Evolutionary conservation across 1,140 invertebrate genomes (phyloP).

Genomic region (Drosophila albomicans): DNA sequence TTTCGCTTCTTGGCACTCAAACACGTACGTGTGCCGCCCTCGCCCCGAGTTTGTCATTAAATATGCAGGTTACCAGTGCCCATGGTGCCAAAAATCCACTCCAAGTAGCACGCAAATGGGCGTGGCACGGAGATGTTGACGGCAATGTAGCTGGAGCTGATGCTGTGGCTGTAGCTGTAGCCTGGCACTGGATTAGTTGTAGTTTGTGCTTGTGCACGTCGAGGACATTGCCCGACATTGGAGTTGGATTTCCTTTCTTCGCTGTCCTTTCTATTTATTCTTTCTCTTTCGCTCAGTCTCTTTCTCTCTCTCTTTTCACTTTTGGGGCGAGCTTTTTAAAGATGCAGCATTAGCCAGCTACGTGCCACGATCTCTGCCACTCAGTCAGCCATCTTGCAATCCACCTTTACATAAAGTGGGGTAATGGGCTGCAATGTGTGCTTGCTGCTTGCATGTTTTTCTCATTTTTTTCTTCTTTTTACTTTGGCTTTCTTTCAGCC

Average conservation of each 20-base stretch:
- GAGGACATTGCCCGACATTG: conserved; percentile 26
- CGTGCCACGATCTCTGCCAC: conserved; percentile 56
- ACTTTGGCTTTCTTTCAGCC: conserved; percentile 23
- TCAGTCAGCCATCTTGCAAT: neutral
- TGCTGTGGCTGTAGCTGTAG: neutral
- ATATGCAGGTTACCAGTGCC: conserved; percentile 84
- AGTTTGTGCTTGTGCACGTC: conserved; percentile 55
- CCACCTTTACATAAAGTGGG: conserved; percentile 37
- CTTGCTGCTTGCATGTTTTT: conserved; percentile 49
- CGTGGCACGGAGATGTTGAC: conserved; percentile 9
- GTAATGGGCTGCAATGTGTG: conserved; percentile 75
- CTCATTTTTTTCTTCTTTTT: conserved; percentile 40
- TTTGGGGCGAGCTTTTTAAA: conserved; percentile 63
- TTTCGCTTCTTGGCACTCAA: conserved; percentile 69
- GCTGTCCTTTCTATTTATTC: neutral
- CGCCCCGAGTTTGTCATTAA: conserved; percentile 69
- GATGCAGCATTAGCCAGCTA: conserved; percentile 77
- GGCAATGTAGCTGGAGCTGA: too few species aligned
- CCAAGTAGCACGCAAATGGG: conserved; percentile 53
- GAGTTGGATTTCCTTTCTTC: conserved; percentile 34
- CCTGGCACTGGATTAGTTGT: conserved; percentile 77
- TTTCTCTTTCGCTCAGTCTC: neutral
- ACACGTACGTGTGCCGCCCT: conserved; percentile 61
- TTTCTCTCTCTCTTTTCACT: conserved; percentile 9
- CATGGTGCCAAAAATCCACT: conserved; percentile 82